Base-by-base conservation (phyloP, 2,797 vertebrate genomes). In the Macroramphosus scolopax region DNA sequence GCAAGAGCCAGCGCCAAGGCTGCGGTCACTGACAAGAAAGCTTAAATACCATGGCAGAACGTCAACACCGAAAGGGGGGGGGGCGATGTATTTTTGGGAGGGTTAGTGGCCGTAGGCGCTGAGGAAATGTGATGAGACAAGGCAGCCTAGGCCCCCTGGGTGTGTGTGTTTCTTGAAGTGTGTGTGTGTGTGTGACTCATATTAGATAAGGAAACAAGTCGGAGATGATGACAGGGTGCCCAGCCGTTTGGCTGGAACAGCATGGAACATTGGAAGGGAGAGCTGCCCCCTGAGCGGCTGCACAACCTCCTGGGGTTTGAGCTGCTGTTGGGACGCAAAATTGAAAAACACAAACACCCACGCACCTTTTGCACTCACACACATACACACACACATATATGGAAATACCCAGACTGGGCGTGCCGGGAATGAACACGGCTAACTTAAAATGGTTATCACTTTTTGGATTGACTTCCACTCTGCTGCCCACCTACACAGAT, bases 91-190 rank as follows among this genome's bases (percentile, higher is more conserved):
- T 85, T 83, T 83, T 81, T 67, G 60, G 73, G 68, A 71, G 61
- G 68, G 43, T 63, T 76, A 58, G 61, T 69, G 80, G 82, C 84
- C 80, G 83, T 81, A 85, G 81, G 40, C 52, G 10, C 64, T 60
- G 50, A 79, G 63, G 67, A 84, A 81, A 88, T 81, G 62, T 65
- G 72, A 87, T 80, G 68, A 84, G 84, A 83, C 84, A 84, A 78
- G 82, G 65, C 65, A 76, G 68, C 46, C 42, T 67, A 71, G 58
- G 72, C 76, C 83, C 78, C 72, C 77, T 71, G 77, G 81, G 73
- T 73, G 63, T 70, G 65, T 75, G 69, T 68, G 32, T 64, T 76
- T 61, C 64, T n/a, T n/a, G n/a, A n/a, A n/a, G n/a, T n/a, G n/a
- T 71, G 53, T 54, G 39, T 42, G 50, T 37, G 29, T 54, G 41